Percentiles rank a stretch among this genome's conserved stretches.
phyloP scores from a whole-genome alignment of 35 echinoderm and acorn worm species.

The Apostichopus parvimensis region DNA sequence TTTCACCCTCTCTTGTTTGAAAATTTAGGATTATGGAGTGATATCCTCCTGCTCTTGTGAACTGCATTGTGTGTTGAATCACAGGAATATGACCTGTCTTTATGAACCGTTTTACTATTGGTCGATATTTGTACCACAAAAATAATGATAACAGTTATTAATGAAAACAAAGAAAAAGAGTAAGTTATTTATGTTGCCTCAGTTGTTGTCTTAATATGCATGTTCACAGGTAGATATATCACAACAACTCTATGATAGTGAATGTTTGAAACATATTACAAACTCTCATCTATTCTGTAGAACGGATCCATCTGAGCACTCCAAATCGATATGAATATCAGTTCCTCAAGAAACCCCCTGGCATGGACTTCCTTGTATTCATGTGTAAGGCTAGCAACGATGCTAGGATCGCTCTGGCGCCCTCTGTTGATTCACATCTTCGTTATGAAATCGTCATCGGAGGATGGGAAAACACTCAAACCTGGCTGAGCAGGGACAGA shows the following conservation, averaged over 20 bases:
- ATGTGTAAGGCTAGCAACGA: constrained; percentile 88
- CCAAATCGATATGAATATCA: constrained; percentile 90
- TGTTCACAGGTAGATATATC: background rate
- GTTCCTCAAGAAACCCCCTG: constrained; percentile 68
- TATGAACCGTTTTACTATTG: too few species aligned
- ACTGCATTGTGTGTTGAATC: too few species aligned
- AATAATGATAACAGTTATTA: too few species aligned
- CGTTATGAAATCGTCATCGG: constrained; percentile 94
- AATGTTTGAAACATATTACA: too few species aligned
- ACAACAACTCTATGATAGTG: too few species aligned
- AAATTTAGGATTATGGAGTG: too few species aligned
- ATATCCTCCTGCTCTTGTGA: too few species aligned
- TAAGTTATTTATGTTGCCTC: too few species aligned
- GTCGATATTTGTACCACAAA: too few species aligned
- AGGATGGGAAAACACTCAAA: constrained; percentile 81
- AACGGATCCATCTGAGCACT: constrained; percentile 91
- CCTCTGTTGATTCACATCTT: constrained; percentile 41
- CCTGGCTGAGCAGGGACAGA: constrained; percentile 75
- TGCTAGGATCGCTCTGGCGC: constrained; percentile 76
- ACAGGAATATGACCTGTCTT: too few species aligned
- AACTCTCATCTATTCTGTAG: constrained; percentile 22
- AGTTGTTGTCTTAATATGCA: background rate
- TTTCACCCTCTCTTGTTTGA: too few species aligned
- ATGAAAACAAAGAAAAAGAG: too few species aligned
- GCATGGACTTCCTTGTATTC: constrained; percentile 82